Percentiles rank a stretch among this genome's conserved stretches.
Evolutionary conservation across 2,888 invertebrate species (phyloP).

Genomic region (Malacosoma neustria): DNA sequence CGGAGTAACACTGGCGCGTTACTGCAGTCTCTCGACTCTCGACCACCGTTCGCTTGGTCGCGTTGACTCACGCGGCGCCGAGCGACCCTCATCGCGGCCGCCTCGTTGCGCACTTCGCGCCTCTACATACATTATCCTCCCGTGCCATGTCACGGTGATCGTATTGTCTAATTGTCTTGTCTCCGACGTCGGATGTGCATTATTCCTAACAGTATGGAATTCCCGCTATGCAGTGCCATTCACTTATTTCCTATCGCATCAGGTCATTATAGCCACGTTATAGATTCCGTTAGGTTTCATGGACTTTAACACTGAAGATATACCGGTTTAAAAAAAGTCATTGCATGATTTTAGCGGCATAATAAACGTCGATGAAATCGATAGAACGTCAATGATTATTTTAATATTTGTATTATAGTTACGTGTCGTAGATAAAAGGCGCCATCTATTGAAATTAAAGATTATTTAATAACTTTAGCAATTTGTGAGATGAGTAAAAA

Average conservation of each 20-base stretch:
- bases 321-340: no score
- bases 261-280: neutral
- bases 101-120: slow-evolving; percentile 46
- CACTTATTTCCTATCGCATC: neutral
- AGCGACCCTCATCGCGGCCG: slow-evolving; percentile 28
- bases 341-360: no score
- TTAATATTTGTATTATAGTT: no score
- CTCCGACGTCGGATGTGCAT: neutral
- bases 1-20: slow-evolving; percentile 20
- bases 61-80: slow-evolving; percentile 36
- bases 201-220: neutral
- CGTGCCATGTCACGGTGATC: slow-evolving; percentile 10
- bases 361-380: no score
- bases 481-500: no score
- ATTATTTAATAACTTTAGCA: no score
- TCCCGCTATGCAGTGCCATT: neutral
- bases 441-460: no score
- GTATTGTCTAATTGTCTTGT: slow-evolving; percentile 15
- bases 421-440: no score
- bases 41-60: slow-evolving; percentile 10
- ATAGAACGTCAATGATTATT: no score
- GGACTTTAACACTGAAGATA: no score
- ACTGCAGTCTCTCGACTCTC: slow-evolving; percentile 7
- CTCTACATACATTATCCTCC: slow-evolving; percentile 9
- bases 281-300: no score